These are phyloP conservation scores for Apistogramma diplotaenia DNA, from an alignment of 2,113 vertebrate genomes.

Conservation along the genomic window DNA sequence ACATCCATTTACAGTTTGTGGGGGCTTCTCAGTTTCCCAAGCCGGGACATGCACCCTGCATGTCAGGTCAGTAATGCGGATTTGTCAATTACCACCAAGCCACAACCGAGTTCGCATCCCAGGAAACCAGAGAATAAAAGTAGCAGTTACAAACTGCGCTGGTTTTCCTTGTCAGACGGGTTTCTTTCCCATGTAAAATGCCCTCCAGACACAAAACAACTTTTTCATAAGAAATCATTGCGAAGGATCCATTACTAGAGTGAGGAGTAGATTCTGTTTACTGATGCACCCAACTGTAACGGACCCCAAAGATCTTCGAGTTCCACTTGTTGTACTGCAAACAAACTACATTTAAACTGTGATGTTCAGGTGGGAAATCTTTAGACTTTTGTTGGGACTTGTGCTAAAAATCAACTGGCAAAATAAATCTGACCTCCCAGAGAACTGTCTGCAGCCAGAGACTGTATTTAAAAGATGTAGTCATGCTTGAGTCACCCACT, in stretches of 20 bases:
- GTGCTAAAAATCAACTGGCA: not conserved
- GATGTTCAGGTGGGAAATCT: not conserved
- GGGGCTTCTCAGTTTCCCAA: not conserved
- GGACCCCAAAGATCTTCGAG: conserved; percentile 27
- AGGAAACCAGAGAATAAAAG: conserved; percentile 61
- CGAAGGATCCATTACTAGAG: conserved; percentile 11
- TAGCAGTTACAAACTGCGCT: conserved; percentile 68
- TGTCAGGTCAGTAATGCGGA: conserved; percentile 27
- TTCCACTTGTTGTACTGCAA: conserved; percentile 21
- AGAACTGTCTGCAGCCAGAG: not conserved
- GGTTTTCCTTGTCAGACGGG: conserved; percentile 74
- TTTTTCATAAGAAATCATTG: conserved; percentile 31
- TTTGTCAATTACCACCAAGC: conserved; percentile 19
- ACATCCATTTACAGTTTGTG: not conserved
- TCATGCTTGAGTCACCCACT: no score
- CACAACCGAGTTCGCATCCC: conserved; percentile 21
- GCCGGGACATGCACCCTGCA: conserved; percentile 2
- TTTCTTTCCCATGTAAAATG: conserved; percentile 54
- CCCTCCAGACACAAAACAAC: conserved; percentile 26
- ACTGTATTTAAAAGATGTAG: not conserved
- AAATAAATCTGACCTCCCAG: not conserved
- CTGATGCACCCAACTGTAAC: conserved; percentile 49
- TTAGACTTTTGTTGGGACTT: not conserved
- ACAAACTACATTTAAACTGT: not conserved
- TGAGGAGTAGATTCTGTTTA: conserved; percentile 55